Conservation (phyloP, 2,888 invertebrate species). For the Protonemura montana region DNA sequence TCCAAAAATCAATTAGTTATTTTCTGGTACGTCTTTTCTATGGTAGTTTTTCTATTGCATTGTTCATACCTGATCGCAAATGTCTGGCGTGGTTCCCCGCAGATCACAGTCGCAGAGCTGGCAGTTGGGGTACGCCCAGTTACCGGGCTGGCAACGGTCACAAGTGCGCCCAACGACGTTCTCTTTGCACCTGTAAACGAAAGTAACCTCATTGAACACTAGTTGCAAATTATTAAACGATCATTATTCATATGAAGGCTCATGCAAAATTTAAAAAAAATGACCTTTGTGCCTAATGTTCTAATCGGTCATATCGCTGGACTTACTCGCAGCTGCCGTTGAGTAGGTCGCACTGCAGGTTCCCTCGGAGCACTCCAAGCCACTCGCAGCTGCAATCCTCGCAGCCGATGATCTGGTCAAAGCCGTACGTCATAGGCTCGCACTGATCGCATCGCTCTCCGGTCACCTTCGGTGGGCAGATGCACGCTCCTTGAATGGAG, state of each 20-base stretch:
- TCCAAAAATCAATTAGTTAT: no score
- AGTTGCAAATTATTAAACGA: neutral
- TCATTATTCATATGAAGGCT: no score
- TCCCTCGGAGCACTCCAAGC: conserved; percentile 77
- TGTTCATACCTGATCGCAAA: conserved; percentile 82
- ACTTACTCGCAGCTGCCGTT: conserved; percentile 85
- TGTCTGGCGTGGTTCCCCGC: conserved; percentile 83
- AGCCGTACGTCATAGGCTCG: conserved; percentile 87
- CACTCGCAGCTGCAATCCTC: conserved; percentile 91
- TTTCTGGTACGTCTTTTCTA: no score
- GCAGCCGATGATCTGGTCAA: conserved; percentile 93
- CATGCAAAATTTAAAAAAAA: no score
- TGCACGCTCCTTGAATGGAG: conserved; percentile 72
- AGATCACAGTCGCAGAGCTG: conserved; percentile 80
- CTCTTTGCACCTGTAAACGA: conserved; percentile 72
- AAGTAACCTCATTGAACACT: neutral
- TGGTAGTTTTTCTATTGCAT: no score
- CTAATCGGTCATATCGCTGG: no score
- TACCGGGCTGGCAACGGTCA: conserved; percentile 84
- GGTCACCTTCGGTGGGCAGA: conserved; percentile 89
- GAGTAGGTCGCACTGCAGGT: conserved; percentile 85
- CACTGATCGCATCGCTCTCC: conserved; percentile 92
- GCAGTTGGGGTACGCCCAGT: conserved; percentile 89
- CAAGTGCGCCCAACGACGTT: conserved; percentile 91
- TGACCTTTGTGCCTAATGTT: no score